phyloP scores from a whole-genome alignment of 2,888 invertebrate genomes.

The Carcina quercana region DNA sequence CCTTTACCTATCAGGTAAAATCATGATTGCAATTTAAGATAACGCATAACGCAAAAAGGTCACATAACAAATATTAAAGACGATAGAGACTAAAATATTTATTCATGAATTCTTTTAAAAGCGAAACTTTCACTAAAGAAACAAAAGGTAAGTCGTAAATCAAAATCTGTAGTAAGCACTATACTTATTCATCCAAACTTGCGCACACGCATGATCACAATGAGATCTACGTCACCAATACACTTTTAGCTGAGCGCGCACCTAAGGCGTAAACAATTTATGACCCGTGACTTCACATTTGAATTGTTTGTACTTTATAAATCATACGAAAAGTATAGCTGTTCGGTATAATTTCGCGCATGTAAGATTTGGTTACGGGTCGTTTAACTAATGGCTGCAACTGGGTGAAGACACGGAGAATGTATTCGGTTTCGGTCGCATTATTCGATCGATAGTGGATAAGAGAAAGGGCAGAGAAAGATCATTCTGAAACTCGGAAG shows the following conservation, averaged over 20 bases:
- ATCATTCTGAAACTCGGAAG: no score
- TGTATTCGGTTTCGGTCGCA: no score
- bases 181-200: conserved; percentile 25
- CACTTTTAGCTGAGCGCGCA: conserved; percentile 24
- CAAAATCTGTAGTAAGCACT: conserved; percentile 22
- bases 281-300: conserved; percentile 51
- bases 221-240: conserved; percentile 30
- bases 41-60: no score
- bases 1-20: no score
- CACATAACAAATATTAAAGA: no score
- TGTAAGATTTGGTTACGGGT: conserved; percentile 42
- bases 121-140: conserved; percentile 20
- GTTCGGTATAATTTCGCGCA: conserved; percentile 38
- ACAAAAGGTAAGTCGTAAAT: conserved; percentile 31
- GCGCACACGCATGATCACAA: conserved; percentile 30
- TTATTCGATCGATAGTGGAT: no score
- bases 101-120: no score
- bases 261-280: conserved; percentile 55
- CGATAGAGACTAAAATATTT: no score
- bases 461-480: no score
- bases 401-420: no score
- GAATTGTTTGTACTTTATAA: conserved; percentile 37
- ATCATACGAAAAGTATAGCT: conserved; percentile 28
- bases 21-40: no score
- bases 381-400: conserved; percentile 35